phyloP scores from a whole-genome alignment of 2,888 invertebrate genomes.

The Drosophila barbarae region DNA sequence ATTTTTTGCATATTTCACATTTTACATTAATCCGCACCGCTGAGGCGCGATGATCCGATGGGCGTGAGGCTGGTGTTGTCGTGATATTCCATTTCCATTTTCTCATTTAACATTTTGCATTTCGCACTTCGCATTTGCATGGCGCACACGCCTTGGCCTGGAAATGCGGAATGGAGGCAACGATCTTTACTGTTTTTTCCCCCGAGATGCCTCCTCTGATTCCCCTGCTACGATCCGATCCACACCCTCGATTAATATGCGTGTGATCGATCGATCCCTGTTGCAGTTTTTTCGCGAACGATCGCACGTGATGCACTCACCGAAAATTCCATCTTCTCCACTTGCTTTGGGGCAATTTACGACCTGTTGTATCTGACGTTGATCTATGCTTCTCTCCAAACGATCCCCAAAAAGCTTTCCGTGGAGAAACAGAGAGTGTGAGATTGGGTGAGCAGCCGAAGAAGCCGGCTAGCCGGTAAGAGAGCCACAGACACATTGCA shows the following conservation, averaged over 20 bases:
- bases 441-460: slow-evolving; percentile 15
- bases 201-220: slow-evolving; percentile 4
- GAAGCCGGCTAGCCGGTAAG: slow-evolving; percentile 62
- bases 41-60: slow-evolving; percentile 27
- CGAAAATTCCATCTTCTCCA: slow-evolving; percentile 41
- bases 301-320: slow-evolving; percentile 57
- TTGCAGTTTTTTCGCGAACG: slow-evolving; percentile 46
- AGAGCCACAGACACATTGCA: slow-evolving; percentile 18
- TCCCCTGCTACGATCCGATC: background rate
- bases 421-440: slow-evolving; percentile 2
- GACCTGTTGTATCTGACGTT: slow-evolving; percentile 57
- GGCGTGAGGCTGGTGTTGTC: slow-evolving; percentile 63
- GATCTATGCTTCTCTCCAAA: slow-evolving; percentile 19
- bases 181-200: slow-evolving; percentile 55
- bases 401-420: slow-evolving; percentile 40
- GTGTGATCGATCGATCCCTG: slow-evolving; percentile 51
- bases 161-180: slow-evolving; percentile 60
- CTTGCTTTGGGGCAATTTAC: slow-evolving; percentile 57
- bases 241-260: slow-evolving; percentile 21
- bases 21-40: slow-evolving; percentile 50
- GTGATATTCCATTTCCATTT: slow-evolving; percentile 41
- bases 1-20: slow-evolving; percentile 47
- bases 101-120: slow-evolving; percentile 29
- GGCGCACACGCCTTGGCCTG: slow-evolving; percentile 72
- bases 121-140: slow-evolving; percentile 53